A percentile compares a stretch with the other conserved stretches of the same genome.
These are phyloP conservation scores for Drosophila yooni DNA, from an alignment of 2,888 invertebrate species.

Conservation along the genomic window DNA sequence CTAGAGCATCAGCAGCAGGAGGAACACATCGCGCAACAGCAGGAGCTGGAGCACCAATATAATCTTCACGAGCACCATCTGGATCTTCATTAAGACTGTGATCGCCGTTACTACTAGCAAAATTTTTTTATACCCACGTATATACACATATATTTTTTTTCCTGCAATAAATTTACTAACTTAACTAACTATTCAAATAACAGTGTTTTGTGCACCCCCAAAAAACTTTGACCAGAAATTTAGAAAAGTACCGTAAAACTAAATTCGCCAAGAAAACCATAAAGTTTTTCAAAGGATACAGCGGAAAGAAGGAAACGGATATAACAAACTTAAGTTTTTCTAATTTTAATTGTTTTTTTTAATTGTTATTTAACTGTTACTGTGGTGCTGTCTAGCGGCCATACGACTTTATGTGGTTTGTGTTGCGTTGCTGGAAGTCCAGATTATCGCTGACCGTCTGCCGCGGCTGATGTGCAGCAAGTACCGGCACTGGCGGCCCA, in stretches of 20 bases:
- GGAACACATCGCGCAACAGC: conserved; percentile 63
- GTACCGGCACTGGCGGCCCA: not conserved
- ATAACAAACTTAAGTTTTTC: not conserved
- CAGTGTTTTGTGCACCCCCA: not conserved
- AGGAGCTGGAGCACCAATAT: conserved; percentile 52
- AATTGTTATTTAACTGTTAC: too few species aligned
- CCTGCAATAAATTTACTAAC: conserved; percentile 43
- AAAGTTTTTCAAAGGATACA: not conserved
- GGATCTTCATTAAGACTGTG: conserved; percentile 51
- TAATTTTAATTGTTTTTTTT: not conserved
- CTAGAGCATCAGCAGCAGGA: conserved; percentile 64
- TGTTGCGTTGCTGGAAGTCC: conserved; percentile 40
- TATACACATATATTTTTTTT: conserved; percentile 24
- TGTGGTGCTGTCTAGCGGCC: conserved; percentile 29
- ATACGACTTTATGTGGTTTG: conserved; percentile 30
- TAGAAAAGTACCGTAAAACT: not conserved
- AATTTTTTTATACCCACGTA: conserved; percentile 25
- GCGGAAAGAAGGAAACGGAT: not conserved
- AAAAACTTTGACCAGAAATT: not conserved
- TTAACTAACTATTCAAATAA: conserved; percentile 15
- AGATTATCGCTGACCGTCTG: conserved; percentile 53
- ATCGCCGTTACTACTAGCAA: conserved; percentile 41
- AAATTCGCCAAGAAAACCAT: not conserved
- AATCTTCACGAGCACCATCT: conserved; percentile 37
- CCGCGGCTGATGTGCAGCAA: conserved; percentile 16